Percentiles rank a stretch among this genome's conserved stretches.
Evolutionary conservation across 2,113 vertebrate species (phyloP).

Genomic region (Leucosticte australis): DNA sequence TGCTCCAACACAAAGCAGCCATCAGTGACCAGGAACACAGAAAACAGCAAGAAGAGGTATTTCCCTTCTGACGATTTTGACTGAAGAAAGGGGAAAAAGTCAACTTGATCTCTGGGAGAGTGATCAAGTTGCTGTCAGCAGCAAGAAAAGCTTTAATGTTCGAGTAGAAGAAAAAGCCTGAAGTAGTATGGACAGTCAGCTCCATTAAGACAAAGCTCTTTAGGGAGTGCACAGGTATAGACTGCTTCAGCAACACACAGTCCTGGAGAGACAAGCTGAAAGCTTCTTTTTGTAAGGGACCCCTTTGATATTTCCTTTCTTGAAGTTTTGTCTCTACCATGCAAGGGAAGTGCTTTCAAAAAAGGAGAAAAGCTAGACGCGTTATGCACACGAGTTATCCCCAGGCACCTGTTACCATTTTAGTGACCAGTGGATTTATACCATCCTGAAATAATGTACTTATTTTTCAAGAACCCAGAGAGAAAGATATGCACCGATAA

Average conservation of each 20-base stretch:
- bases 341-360: neutral
- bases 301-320: slow-evolving; percentile 3
- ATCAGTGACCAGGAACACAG: neutral
- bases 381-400: neutral
- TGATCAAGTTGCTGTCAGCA: slow-evolving; percentile 22
- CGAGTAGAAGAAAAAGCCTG: neutral
- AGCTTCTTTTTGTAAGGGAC: neutral
- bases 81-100: neutral
- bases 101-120: neutral
- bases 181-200: neutral
- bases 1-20: neutral
- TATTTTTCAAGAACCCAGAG: neutral
- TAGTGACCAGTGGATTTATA: slow-evolving; percentile 45
- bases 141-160: neutral
- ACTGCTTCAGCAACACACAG: neutral
- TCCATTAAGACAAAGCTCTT: slow-evolving; percentile 40
- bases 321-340: neutral
- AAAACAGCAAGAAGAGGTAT: slow-evolving; percentile 11
- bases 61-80: neutral
- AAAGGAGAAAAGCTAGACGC: neutral
- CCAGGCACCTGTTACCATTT: neutral
- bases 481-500: neutral
- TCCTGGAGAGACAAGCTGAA: neutral
- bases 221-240: neutral
- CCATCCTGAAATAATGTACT: slow-evolving; percentile 27